These are phyloP conservation scores for Cydia strobilella DNA, from an alignment of 1,140 invertebrate genomes.

Conservation along the genomic window DNA sequence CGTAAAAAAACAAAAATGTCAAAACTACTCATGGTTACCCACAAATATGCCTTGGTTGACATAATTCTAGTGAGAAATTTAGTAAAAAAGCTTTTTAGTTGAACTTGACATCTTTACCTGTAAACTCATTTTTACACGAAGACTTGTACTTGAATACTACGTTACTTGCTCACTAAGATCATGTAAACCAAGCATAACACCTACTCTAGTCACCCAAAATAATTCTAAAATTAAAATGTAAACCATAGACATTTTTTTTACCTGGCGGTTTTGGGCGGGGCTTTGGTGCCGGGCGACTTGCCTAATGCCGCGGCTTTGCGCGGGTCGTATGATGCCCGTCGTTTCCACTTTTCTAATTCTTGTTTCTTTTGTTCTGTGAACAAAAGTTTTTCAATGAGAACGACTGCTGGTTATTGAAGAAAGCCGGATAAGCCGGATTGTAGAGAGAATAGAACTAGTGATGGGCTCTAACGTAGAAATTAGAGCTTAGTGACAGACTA, in stretches of 20 bases:
- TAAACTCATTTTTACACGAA: too few relatives aligned
- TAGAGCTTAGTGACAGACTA: too few relatives aligned
- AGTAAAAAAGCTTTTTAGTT: neutral
- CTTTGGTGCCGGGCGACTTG: slow-evolving; percentile 91
- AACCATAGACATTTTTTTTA: slow-evolving; percentile 33
- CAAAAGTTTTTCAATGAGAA: slow-evolving; percentile 16
- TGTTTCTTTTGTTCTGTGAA: slow-evolving; percentile 85
- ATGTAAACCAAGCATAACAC: neutral
- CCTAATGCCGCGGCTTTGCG: slow-evolving; percentile 92
- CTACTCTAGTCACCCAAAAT: neutral
- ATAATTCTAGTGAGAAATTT: neutral
- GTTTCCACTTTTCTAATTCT: slow-evolving; percentile 95
- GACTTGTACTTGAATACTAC: neutral
- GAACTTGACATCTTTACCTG: neutral
- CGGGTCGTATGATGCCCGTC: slow-evolving; percentile 94
- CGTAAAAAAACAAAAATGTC: neutral
- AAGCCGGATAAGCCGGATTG: too few relatives aligned
- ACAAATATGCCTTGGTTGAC: neutral
- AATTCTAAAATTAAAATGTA: slow-evolving; percentile 34
- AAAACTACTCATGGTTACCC: neutral
- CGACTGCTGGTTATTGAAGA: too few relatives aligned
- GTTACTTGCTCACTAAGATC: neutral
- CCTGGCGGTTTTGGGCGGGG: slow-evolving; percentile 88
- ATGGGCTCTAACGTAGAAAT: too few relatives aligned
- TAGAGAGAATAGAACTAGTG: too few relatives aligned